Evolutionary conservation across 2,113 vertebrate genomes (phyloP).

Genomic region (Cephalopterus ornatus): DNA sequence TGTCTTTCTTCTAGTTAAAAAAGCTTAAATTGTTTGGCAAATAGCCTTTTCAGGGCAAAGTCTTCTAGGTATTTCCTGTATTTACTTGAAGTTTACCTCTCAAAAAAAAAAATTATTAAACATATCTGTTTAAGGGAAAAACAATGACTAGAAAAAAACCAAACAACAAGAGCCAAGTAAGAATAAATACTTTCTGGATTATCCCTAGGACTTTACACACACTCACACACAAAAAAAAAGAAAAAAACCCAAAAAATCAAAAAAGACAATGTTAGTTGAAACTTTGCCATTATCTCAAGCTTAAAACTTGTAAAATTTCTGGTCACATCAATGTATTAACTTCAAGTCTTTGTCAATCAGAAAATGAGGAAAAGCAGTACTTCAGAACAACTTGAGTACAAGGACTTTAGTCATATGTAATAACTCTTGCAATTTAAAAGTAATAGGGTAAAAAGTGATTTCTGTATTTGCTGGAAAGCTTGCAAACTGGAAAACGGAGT

Average conservation of each 20-base stretch:
- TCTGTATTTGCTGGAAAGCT: background rate
- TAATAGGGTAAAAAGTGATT: background rate
- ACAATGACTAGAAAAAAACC: background rate
- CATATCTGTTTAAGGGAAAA: background rate
- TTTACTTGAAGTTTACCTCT: background rate
- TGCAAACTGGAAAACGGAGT: background rate
- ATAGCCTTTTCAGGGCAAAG: fast-evolving
- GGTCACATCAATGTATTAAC: background rate
- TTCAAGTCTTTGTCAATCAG: background rate
- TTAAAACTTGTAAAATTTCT: background rate
- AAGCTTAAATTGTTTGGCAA: background rate
- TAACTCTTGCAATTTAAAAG: background rate
- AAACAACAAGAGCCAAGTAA: fast-evolving
- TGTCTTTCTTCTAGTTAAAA: background rate
- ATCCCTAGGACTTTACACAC: background rate
- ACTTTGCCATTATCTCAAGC: background rate
- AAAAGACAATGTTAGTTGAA: background rate
- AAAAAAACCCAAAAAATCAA: too few species aligned
- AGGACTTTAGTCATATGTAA: background rate
- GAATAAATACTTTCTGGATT: background rate
- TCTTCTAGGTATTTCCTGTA: background rate
- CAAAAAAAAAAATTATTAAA: background rate
- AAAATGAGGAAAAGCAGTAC: background rate
- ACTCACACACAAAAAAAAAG: too few species aligned
- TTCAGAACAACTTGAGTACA: background rate